Percentiles rank a stretch among this genome's conserved stretches.
Conservation (phyloP, 2,113 vertebrate genomes). For the Oophaga pumilio region DNA sequence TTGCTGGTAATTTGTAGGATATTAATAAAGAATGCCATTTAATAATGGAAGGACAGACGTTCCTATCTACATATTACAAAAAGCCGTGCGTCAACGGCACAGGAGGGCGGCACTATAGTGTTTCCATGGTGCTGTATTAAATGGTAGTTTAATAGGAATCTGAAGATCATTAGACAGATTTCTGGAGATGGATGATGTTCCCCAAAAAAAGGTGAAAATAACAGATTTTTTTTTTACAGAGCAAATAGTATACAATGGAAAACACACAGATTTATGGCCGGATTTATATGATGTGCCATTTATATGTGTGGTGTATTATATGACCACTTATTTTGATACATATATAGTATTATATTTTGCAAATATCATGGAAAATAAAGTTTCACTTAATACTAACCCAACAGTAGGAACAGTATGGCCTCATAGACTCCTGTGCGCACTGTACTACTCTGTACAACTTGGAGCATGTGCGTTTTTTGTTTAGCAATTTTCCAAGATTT, state of each 20-base stretch:
- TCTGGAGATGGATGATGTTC: neutral
- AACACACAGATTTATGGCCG: neutral
- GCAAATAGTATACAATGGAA: neutral
- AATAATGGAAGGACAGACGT: slow-evolving; percentile 47
- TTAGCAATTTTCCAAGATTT: too few relatives aligned
- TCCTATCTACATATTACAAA: slow-evolving; percentile 48
- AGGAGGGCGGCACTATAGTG: slow-evolving; percentile 8
- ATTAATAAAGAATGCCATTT: slow-evolving; percentile 51
- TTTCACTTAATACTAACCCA: too few relatives aligned
- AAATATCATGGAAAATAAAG: too few relatives aligned
- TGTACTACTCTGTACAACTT: too few relatives aligned
- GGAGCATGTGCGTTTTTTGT: too few relatives aligned
- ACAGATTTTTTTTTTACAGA: neutral
- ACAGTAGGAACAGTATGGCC: too few relatives aligned
- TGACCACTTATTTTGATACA: neutral
- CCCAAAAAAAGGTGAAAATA: neutral
- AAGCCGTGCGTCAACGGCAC: slow-evolving; percentile 12
- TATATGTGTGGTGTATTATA: neutral
- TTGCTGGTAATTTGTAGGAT: slow-evolving; percentile 45
- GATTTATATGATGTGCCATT: neutral
- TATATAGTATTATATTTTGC: neutral
- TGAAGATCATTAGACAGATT: slow-evolving; percentile 41
- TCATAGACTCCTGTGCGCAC: too few relatives aligned
- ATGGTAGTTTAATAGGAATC: slow-evolving; percentile 20
- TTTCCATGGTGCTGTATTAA: slow-evolving; percentile 22